Conservation (phyloP, 2,888 invertebrate species). For the Allolobophora icterica region DNA sequence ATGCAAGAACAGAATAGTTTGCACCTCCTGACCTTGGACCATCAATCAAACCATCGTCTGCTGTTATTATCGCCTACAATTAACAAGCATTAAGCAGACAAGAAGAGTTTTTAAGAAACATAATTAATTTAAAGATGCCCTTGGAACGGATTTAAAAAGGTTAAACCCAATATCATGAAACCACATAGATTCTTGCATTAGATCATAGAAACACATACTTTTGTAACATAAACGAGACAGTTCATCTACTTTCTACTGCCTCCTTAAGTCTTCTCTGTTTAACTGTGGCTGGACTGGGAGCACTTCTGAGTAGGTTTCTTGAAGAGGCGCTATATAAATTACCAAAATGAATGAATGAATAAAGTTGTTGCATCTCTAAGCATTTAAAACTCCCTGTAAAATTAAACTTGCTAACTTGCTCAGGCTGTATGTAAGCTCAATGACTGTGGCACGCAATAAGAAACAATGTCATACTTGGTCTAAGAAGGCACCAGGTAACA, state of each 20-base stretch:
- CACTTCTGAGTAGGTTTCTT: no score
- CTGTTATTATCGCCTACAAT: conserved; percentile 65
- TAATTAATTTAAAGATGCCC: no score
- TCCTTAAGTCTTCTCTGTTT: no score
- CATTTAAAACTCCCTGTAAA: neutral
- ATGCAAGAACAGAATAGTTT: conserved; percentile 67
- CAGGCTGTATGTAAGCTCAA: neutral
- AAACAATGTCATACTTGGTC: neutral
- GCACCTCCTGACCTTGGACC: conserved; percentile 70
- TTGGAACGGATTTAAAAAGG: neutral
- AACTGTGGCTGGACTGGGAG: no score
- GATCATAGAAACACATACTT: neutral
- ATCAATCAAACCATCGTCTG: conserved; percentile 71
- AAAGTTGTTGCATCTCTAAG: neutral
- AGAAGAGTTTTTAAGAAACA: neutral
- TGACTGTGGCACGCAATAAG: neutral
- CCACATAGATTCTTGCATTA: neutral
- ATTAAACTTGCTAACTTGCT: neutral
- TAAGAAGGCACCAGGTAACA: neutral
- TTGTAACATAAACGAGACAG: no score
- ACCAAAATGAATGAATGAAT: no score
- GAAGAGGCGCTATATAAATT: no score
- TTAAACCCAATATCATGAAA: neutral
- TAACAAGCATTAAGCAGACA: neutral
- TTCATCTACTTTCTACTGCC: no score